Base-by-base conservation (phyloP, 2,113 vertebrate species). In the Rhinichthys klamathensis region DNA sequence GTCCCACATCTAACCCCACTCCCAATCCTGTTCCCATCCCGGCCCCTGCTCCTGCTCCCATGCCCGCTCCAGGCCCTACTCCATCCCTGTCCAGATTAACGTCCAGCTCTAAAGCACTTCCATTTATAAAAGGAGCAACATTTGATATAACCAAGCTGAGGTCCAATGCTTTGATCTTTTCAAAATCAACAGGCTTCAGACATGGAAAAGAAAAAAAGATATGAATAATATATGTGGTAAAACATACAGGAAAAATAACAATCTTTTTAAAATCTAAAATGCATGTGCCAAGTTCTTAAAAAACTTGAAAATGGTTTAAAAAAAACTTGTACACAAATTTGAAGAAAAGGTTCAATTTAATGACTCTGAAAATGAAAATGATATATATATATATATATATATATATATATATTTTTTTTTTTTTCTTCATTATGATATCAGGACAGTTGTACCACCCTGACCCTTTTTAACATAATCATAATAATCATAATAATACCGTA, bases 141-240 rank as follows among this genome's bases (percentile, higher is more conserved):
- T 97, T 97, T 88, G 92, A 93, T 63, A 96, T 95, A 32, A 92
- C 92, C 46, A 97, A 91, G 21, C 85, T 83, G 51, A 97, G 87
- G 11, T 93, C 74, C 49, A 95, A 85, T 61, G 35, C 90, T 76
- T 89, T 91, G 2, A 91, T 35, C 12, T 95, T 87, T 92, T 97
- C 96, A 83, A 95, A 97, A 91, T 97, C 94, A 87, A 96, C 84
- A 89, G 89, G 87, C 89, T 89, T 86, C 4, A 12, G 32, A 41
- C 15, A 82, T 30, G n/a, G 49, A 41, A 32, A 30, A 73, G 6
- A 41, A 72, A 35, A 74, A 78, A 23, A 46, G 30, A 32, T 32
- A 18, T 35, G 3, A 13, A 3, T 18, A 35, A 10, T 7, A 35
- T 3, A 6, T 9, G 6, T 30, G 30, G 30, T 1, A 30, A 30